Percentiles rank a stretch among this genome's conserved stretches.
Conservation (phyloP, 1,140 invertebrate species). For the Chironomus tepperi region DNA sequence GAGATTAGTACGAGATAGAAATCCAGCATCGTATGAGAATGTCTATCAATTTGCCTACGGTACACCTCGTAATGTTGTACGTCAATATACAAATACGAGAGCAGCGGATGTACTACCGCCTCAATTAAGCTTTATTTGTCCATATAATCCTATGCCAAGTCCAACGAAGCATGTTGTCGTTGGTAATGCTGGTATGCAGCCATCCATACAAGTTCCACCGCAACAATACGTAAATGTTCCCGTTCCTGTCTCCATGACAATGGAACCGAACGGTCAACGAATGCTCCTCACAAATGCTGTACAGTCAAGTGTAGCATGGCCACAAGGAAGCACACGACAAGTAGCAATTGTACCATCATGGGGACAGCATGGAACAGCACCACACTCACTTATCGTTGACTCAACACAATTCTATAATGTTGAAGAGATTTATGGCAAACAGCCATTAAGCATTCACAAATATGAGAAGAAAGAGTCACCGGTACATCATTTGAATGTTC, state of each 20-base stretch:
- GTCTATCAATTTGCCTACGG: slow-evolving; percentile 78
- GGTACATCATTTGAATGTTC: slow-evolving; percentile 41
- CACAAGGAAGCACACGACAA: slow-evolving; percentile 63
- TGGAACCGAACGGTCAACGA: slow-evolving; percentile 60
- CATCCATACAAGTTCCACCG: slow-evolving; percentile 55
- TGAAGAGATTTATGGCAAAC: slow-evolving; percentile 41
- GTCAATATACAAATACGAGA: slow-evolving; percentile 53
- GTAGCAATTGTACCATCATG: slow-evolving; percentile 81
- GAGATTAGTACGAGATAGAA: slow-evolving; percentile 53
- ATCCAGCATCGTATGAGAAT: slow-evolving; percentile 57
- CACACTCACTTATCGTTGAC: slow-evolving; percentile 72
- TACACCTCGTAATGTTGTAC: slow-evolving; percentile 57
- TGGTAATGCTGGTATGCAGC: slow-evolving; percentile 58
- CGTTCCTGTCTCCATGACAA: slow-evolving; percentile 72
- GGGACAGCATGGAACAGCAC: slow-evolving; percentile 71
- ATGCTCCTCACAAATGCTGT: slow-evolving; percentile 66
- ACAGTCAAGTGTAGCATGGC: slow-evolving; percentile 64
- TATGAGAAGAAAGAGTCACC: slow-evolving; percentile 41
- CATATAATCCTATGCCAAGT: slow-evolving; percentile 74
- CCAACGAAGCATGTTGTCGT: slow-evolving; percentile 86
- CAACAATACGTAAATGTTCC: slow-evolving; percentile 68
- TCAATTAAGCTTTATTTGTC: slow-evolving; percentile 86
- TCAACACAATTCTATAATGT: slow-evolving; percentile 63
- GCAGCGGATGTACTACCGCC: slow-evolving; percentile 76
- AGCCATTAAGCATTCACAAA: slow-evolving; percentile 40